A percentile compares a stretch with the other conserved stretches of the same genome.
These are phyloP conservation scores for Macaca fascicularis DNA, from an alignment of 2,113 vertebrate species.

Conservation along the genomic window T2T-MFA8v1.1 NC_088385.1:65942501-65943000, in stretches of 20 bases:
- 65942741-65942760: not conserved
- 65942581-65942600: not conserved
- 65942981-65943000: accelerated
- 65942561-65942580: not conserved
- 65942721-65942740: not conserved
- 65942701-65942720: not conserved
- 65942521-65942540: not conserved
- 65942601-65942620: not conserved
- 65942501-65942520: not conserved
- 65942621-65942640: not conserved
- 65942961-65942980: accelerated
- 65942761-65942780: not conserved
- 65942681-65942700: not conserved
- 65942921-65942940: not conserved
- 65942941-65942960: not conserved
- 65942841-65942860: not conserved
- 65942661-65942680: not conserved
- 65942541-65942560: not conserved
- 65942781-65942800: not conserved
- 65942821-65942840: not conserved
- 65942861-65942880: not conserved
- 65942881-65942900: not conserved
- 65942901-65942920: not conserved
- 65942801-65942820: not conserved
- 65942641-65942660: not conserved